These are phyloP conservation scores for Drosophila nigritarsus DNA, from an alignment of 2,888 invertebrate genomes.

Conservation along the genomic window DNA sequence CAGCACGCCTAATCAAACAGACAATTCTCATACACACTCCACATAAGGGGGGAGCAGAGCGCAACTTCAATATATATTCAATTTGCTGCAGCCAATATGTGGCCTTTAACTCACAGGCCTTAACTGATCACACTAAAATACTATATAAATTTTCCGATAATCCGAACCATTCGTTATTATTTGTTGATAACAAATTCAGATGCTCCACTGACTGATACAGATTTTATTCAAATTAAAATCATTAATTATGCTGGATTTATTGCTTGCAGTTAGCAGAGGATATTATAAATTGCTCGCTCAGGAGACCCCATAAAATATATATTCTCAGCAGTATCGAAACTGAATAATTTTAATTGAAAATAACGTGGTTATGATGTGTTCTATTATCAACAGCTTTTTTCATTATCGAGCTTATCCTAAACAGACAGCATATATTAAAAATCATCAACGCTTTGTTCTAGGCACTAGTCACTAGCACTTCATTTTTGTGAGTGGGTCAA, in stretches of 20 bases:
- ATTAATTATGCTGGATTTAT: constrained; percentile 10
- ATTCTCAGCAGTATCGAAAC: background rate
- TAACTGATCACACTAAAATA: background rate
- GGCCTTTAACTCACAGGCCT: constrained; percentile 1
- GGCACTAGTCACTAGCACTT: constrained; percentile 2
- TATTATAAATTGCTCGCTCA: background rate
- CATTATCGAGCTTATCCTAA: background rate
- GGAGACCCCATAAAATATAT: background rate
- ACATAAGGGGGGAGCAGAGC: constrained; percentile 24
- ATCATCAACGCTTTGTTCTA: constrained; percentile 14
- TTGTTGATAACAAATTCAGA: constrained; percentile 10
- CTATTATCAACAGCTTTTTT: background rate
- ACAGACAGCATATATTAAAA: background rate
- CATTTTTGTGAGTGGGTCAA: constrained; percentile 61
- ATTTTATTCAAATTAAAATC: constrained; percentile 10
- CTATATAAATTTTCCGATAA: background rate
- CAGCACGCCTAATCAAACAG: constrained; percentile 76
- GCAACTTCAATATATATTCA: constrained; percentile 17
- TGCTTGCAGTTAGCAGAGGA: background rate
- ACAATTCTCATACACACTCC: constrained; percentile 26
- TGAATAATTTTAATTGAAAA: background rate
- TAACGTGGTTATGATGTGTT: background rate
- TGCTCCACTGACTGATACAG: background rate
- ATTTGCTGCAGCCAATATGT: background rate
- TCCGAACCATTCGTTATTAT: background rate